Evolutionary conservation across 2,888 invertebrate species (phyloP).

Genomic region (Phytoseiulus persimilis): DNA sequence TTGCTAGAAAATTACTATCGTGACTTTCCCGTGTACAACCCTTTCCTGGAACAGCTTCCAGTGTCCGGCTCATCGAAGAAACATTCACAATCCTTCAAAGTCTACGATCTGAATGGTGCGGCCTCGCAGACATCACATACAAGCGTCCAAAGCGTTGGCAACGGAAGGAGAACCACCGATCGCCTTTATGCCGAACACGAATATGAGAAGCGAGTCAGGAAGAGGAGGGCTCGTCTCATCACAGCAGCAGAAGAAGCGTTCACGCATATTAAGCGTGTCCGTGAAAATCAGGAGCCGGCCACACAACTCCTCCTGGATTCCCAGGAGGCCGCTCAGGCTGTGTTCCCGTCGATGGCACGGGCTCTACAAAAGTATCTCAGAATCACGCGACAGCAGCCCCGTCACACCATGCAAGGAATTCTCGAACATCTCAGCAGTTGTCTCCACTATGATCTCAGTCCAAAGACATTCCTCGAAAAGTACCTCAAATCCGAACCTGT

Average conservation of each 20-base stretch:
- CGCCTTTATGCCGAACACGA: constrained; percentile 96
- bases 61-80: constrained; percentile 42
- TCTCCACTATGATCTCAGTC: constrained; percentile 83
- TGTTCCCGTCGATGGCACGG: constrained; percentile 91
- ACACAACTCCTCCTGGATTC: constrained; percentile 75
- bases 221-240: constrained; percentile 76
- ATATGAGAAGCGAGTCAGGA: constrained; percentile 81
- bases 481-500: constrained; percentile 79
- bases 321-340: constrained; percentile 90
- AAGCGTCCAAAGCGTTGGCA: constrained; percentile 47
- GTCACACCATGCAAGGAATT: constrained; percentile 88
- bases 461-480: constrained; percentile 86
- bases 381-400: constrained; percentile 87
- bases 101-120: constrained; percentile 83
- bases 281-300: constrained; percentile 60
- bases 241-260: constrained; percentile 96
- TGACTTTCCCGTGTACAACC: constrained; percentile 92
- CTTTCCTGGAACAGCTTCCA: constrained; percentile 82
- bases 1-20: constrained; percentile 88
- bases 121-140: constrained; percentile 44
- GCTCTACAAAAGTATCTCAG: constrained; percentile 91
- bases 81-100: constrained; percentile 62
- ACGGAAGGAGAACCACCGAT: constrained; percentile 66
- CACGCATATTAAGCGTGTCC: constrained; percentile 82
- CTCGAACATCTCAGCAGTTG: constrained; percentile 81